Conservation (phyloP, 2,113 vertebrate species). For the Puma concolor region DNA sequence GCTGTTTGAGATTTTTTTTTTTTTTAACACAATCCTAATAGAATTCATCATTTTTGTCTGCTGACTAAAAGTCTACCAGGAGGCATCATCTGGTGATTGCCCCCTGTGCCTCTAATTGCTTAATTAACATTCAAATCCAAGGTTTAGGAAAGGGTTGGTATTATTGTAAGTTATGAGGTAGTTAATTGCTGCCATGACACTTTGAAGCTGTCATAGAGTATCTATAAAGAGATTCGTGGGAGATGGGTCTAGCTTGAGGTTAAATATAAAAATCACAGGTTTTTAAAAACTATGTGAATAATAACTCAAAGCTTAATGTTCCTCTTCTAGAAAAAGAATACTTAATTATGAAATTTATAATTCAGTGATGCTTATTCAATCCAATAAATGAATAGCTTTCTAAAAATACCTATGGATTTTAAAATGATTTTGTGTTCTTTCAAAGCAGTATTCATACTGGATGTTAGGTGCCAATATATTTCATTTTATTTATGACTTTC, state of each 20-base stretch:
- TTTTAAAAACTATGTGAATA: not conserved
- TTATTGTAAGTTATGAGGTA: constrained; percentile 66
- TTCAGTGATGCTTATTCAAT: not conserved
- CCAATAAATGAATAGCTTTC: not conserved
- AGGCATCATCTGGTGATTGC: constrained; percentile 70
- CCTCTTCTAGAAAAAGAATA: not conserved
- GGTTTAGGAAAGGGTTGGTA: constrained; percentile 39
- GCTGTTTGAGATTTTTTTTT: not conserved
- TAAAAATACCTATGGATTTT: not conserved
- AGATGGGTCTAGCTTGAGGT: not conserved
- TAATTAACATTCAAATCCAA: constrained; percentile 74
- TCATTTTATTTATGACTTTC: not conserved
- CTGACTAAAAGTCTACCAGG: constrained; percentile 52
- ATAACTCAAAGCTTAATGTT: not conserved
- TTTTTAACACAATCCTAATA: constrained; percentile 23
- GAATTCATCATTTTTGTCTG: constrained; percentile 62
- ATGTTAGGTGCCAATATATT: not conserved
- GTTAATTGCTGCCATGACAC: constrained; percentile 60
- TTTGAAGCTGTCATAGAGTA: constrained; percentile 40
- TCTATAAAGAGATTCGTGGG: constrained; percentile 43
- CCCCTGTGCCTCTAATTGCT: constrained; percentile 71
- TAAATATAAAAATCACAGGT: constrained; percentile 17
- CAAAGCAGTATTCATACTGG: not conserved
- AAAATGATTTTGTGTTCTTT: constrained; percentile 4
- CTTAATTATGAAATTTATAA: not conserved